Evolutionary conservation across 2,797 vertebrate genomes (phyloP).

Genomic region (Paratrypauchen microcephalus): DNA sequence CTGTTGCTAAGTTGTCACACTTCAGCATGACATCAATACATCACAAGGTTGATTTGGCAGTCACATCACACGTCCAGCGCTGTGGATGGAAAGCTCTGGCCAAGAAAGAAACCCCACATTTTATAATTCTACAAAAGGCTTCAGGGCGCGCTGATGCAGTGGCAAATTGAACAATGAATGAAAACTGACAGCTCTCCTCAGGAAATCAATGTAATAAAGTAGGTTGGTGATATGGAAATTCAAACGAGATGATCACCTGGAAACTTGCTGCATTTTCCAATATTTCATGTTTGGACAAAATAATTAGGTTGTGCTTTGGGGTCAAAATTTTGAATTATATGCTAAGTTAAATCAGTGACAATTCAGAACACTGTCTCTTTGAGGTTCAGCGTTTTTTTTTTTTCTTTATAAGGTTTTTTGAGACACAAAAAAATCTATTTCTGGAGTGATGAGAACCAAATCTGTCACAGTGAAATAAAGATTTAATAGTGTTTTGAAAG

Average conservation of each 20-base stretch:
- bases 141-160: slow-evolving; percentile 42
- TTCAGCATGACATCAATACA: slow-evolving; percentile 57
- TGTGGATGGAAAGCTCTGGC: slow-evolving; percentile 45
- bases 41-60: slow-evolving; percentile 64
- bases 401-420: slow-evolving; percentile 6
- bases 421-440: neutral
- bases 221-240: slow-evolving; percentile 66
- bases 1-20: slow-evolving; percentile 61
- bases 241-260: slow-evolving; percentile 68
- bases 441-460: slow-evolving; percentile 1
- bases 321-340: slow-evolving; percentile 23
- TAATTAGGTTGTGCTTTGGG: slow-evolving; percentile 52
- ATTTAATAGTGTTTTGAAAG: slow-evolving; percentile 9
- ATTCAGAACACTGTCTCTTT: slow-evolving; percentile 21
- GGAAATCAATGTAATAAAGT: slow-evolving; percentile 66
- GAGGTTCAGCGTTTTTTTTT: slow-evolving; percentile 11
- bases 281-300: slow-evolving; percentile 49
- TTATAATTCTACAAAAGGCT: slow-evolving; percentile 65
- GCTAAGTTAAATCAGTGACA: slow-evolving; percentile 17
- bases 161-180: slow-evolving; percentile 76
- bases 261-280: slow-evolving; percentile 45
- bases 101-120: slow-evolving; percentile 61
- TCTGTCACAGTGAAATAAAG: slow-evolving; percentile 12
- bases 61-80: slow-evolving; percentile 48
- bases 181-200: slow-evolving; percentile 67